Evolutionary conservation across 92 coral and sea anemone species (phyloP).

Genomic region (Umimayanthus kanabou): DNA sequence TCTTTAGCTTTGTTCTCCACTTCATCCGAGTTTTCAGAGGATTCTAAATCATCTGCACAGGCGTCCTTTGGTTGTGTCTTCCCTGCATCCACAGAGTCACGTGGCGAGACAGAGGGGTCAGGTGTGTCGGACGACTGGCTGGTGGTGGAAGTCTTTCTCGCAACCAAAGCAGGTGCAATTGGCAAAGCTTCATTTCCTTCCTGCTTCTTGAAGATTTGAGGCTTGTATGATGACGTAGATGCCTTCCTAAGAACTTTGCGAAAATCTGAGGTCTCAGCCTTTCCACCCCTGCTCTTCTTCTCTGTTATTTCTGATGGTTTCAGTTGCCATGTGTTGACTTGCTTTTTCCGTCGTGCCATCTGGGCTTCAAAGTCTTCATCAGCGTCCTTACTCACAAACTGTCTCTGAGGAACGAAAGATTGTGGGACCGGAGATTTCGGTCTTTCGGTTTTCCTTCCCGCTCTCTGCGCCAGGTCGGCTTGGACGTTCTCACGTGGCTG

Average conservation of each 20-base stretch:
- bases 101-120: slow-evolving; percentile 5
- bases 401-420: slow-evolving; percentile 44
- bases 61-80: slow-evolving; percentile 1
- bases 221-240: slow-evolving; percentile 9
- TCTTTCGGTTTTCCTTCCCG: slow-evolving; percentile 50
- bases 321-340: slow-evolving; percentile 44
- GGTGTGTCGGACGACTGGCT: slow-evolving; percentile 20
- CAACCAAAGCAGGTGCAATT: slow-evolving; percentile 20
- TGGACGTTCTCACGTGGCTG: slow-evolving; percentile 57
- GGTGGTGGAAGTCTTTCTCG: slow-evolving; percentile 6
- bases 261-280: slow-evolving; percentile 26
- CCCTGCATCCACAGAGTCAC: slow-evolving; percentile 7
- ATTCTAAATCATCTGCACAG: neutral
- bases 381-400: slow-evolving; percentile 41
- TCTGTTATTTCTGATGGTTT: slow-evolving; percentile 33
- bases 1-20: slow-evolving; percentile 2
- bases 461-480: slow-evolving; percentile 53
- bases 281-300: slow-evolving; percentile 41
- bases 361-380: slow-evolving; percentile 68
- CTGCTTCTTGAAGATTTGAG: slow-evolving; percentile 30
- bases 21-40: slow-evolving; percentile 21
- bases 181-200: neutral
- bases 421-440: slow-evolving; percentile 44
- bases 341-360: slow-evolving; percentile 74
- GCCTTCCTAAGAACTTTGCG: slow-evolving; percentile 42